Evolutionary conservation across 1,140 invertebrate species (phyloP), one percentile per base, ranked within the genome.

Genomic region (Listronotus bonariensis): DNA sequence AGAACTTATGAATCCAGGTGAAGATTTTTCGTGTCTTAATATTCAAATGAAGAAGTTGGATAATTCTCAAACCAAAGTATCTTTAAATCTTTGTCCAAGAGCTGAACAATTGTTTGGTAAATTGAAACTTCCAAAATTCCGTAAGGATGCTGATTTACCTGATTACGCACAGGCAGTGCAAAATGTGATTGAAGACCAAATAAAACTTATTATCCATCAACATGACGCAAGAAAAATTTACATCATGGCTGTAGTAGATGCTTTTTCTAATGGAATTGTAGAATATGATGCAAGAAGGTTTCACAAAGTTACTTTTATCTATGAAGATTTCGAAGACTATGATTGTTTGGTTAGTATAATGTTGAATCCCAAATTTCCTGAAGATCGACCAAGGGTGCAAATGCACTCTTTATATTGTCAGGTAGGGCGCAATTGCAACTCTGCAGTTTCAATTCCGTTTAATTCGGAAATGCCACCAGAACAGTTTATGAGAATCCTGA

Each of bases 241-340:
- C 57, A 59, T 78, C 18, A 68, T 62, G 15, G 53, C 61, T 20
- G 60, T 80, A 18, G 64, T 75, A n/a, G 67, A 70, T 12, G 38
- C 60, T n/a, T 69, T 74, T 60, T 57, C 66, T 7, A 43, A 54
- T 43, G 71, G 67, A 49, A 67, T 79, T 34, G 45, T 36, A 10
- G 53, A 77, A 41, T 80, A 6, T 77, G 79, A 70, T 79, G 77
- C 68, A 76, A 80, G 62, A 62, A 58, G 55, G 49, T 64, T 15
- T 75, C 51, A 68, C 61, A 34, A 74, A 61, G 70, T 72, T 17
- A 65, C 36, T 14, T 73, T 80, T 38, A 40, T 79, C 17, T 73
- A 68, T 42, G 68, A 77, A 41, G 56, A 66, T 42, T 52, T 68
- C 8, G 69, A 74, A 36, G 70, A 73, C 41, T 75, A 72, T 56